These are phyloP conservation scores for Halesus radiatus DNA, from an alignment of 1,140 invertebrate species.

Conservation along the genomic window DNA sequence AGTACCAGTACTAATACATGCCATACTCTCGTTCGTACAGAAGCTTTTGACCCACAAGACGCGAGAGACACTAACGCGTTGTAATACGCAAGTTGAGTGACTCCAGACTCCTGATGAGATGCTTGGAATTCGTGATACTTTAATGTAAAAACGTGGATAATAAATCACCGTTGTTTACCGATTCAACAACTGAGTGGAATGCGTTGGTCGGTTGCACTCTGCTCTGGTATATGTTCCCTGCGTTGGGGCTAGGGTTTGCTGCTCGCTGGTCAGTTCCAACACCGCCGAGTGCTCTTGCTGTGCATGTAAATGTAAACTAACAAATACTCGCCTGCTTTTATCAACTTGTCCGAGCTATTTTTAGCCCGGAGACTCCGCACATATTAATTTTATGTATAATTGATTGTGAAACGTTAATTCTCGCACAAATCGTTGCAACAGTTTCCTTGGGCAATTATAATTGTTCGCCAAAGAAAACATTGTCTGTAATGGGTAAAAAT, in stretches of 20 bases:
- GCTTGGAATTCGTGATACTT: not conserved
- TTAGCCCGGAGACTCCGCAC: not conserved
- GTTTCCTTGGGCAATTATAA: not conserved
- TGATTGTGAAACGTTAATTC: constrained; percentile 15
- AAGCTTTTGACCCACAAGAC: not conserved
- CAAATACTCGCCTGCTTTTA: constrained; percentile 16
- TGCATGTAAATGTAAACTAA: constrained; percentile 15
- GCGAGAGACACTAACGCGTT: constrained; percentile 3
- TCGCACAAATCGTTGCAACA: not conserved
- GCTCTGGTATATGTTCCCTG: too few relatives aligned
- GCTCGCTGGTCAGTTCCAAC: too few relatives aligned
- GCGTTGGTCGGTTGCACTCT: too few relatives aligned
- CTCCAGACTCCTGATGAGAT: not conserved
- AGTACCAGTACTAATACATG: not conserved
- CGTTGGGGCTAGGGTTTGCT: too few relatives aligned
- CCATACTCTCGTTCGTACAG: not conserved
- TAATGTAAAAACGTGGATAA: constrained; percentile 9
- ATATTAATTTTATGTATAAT: constrained; percentile 28
- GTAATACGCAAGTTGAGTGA: not conserved
- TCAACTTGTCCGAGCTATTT: constrained; percentile 26
- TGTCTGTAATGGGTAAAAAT: not conserved
- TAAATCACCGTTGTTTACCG: constrained; percentile 19
- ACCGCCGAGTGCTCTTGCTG: not conserved
- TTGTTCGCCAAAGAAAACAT: too few relatives aligned
- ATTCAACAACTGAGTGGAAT: not conserved